These are phyloP conservation scores for Graptemys geographica DNA, from an alignment of 2,797 vertebrate genomes.

Conservation along the genomic window DNA sequence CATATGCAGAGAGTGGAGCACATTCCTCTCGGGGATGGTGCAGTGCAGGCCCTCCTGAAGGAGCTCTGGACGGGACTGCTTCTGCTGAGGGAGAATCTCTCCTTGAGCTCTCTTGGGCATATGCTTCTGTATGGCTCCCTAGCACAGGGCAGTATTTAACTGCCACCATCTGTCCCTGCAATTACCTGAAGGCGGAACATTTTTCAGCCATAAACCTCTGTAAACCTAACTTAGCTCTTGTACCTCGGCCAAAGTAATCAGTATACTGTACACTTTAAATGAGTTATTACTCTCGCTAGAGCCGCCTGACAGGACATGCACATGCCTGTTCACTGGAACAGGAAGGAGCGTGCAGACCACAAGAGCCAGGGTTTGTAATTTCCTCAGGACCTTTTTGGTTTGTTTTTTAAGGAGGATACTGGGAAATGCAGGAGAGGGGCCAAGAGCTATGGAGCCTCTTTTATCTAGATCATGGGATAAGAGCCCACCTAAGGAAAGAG, in stretches of 20 bases:
- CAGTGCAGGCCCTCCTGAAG: not conserved
- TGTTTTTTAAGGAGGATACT: constrained; percentile 53
- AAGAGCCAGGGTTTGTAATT: not conserved
- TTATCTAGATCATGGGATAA: not conserved
- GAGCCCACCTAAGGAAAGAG: not conserved
- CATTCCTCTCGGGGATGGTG: not conserved
- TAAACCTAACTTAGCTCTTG: constrained; percentile 66
- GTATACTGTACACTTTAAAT: constrained; percentile 30
- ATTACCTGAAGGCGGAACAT: not conserved
- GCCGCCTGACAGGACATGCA: constrained; percentile 16
- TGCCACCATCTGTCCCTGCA: not conserved
- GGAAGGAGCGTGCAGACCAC: not conserved
- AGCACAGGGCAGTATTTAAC: not conserved
- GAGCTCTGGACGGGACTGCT: not conserved
- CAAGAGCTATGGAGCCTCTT: not conserved
- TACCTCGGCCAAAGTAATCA: constrained; percentile 71
- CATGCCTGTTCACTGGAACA: not conserved
- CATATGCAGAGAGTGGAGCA: not conserved
- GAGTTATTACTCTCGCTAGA: constrained; percentile 47
- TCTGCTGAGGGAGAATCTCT: not conserved
- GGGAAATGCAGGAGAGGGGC: constrained; percentile 57
- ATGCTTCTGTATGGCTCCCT: fast-evolving
- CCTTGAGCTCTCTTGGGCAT: not conserved
- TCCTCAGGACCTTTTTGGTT: not conserved
- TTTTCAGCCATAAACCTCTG: not conserved